phyloP scores from a whole-genome alignment of 2,888 invertebrate species.

The Spicauda simplicius region DNA sequence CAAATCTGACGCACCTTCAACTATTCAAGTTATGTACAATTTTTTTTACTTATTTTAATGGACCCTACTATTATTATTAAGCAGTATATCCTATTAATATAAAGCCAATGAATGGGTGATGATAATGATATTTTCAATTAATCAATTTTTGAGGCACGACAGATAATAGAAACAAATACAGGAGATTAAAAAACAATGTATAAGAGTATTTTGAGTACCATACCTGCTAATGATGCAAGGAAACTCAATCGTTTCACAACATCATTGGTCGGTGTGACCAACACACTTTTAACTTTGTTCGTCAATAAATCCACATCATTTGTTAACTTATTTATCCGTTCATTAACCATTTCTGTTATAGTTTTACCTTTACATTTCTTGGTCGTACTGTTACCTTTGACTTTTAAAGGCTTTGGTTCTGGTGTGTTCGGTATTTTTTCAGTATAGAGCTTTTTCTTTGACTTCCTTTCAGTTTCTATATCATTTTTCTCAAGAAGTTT shows the following conservation, averaged over 20 bases:
- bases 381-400: constrained; percentile 55
- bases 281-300: constrained; percentile 56
- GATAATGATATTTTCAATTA: no score
- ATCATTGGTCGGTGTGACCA: constrained; percentile 50
- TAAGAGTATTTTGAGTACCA: not conserved
- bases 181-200: no score
- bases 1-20: no score
- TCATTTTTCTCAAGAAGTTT: constrained; percentile 56
- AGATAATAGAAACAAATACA: no score
- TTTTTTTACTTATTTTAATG: no score
- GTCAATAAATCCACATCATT: constrained; percentile 51
- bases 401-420: constrained; percentile 56
- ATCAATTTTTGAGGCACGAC: no score
- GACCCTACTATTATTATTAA: no score
- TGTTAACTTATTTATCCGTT: constrained; percentile 42
- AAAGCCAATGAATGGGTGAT: no score
- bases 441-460: constrained; percentile 72
- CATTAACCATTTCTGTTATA: constrained; percentile 72
- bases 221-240: constrained; percentile 84
- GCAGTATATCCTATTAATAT: no score
- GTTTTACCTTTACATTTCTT: constrained; percentile 68
- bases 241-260: constrained; percentile 70
- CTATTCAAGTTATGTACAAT: no score
- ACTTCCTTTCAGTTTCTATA: constrained; percentile 59
- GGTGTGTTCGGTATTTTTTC: constrained; percentile 68